Evolutionary conservation across 2,888 invertebrate species (phyloP).

Genomic region (Bombyx huttoni): DNA sequence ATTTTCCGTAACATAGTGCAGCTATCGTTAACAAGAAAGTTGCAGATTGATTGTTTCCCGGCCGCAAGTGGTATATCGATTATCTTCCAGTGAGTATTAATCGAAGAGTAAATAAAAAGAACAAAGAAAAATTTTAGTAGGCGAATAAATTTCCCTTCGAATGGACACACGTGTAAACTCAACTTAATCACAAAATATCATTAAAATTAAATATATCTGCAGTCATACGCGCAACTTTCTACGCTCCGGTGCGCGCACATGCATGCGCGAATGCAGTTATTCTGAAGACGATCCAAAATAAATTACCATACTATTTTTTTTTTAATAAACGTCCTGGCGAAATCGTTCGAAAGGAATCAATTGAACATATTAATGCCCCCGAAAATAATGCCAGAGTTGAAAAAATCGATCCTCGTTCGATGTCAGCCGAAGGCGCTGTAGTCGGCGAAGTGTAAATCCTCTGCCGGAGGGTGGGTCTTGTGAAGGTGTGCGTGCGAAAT

Average conservation of each 20-base stretch:
- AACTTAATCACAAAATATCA: slow-evolving; percentile 58
- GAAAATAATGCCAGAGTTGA: neutral
- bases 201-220: slow-evolving; percentile 34
- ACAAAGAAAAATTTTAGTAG: slow-evolving; percentile 68
- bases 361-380: neutral
- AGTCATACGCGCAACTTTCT: slow-evolving; percentile 28
- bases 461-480: slow-evolving; percentile 33
- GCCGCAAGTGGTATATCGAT: slow-evolving; percentile 29
- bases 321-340: slow-evolving; percentile 48
- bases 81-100: slow-evolving; percentile 45
- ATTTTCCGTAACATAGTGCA: slow-evolving; percentile 25
- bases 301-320: slow-evolving; percentile 41
- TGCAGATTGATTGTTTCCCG: slow-evolving; percentile 53
- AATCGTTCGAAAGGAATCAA: slow-evolving; percentile 37
- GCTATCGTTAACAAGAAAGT: slow-evolving; percentile 58
- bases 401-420: neutral
- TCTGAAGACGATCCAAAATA: slow-evolving; percentile 35
- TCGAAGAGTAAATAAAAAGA: slow-evolving; percentile 66
- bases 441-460: slow-evolving; percentile 43
- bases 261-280: slow-evolving; percentile 42
- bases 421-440: slow-evolving; percentile 7
- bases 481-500: slow-evolving; percentile 44
- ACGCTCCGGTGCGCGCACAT: slow-evolving; percentile 30
- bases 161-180: slow-evolving; percentile 43
- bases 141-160: slow-evolving; percentile 59